Percentiles rank a stretch among this genome's conserved stretches.
Evolutionary conservation across 2,113 vertebrate species (phyloP).

Genomic region (Diphyllodes magnificus): DNA sequence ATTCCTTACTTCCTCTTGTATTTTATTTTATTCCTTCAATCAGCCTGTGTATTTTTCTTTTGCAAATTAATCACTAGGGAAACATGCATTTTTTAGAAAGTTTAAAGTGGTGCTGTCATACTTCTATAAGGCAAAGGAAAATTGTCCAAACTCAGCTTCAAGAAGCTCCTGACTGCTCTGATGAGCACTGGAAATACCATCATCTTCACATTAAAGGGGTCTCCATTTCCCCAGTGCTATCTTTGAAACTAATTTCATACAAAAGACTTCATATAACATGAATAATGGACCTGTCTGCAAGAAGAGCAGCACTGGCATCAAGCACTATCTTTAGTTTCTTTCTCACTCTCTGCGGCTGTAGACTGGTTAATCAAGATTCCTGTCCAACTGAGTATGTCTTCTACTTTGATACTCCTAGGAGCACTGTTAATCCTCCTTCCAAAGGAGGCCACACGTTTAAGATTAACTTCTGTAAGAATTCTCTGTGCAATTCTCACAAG

Average conservation of each 20-base stretch:
- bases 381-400: neutral
- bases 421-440: slow-evolving; percentile 30
- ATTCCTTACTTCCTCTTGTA: neutral
- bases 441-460: neutral
- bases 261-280: neutral
- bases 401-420: neutral
- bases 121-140: neutral
- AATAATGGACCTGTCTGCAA: neutral
- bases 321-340: slow-evolving; percentile 13
- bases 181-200: neutral
- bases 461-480: slow-evolving; percentile 15
- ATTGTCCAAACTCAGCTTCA: neutral
- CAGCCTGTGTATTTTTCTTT: neutral
- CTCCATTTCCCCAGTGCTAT: neutral
- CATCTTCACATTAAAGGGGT: neutral
- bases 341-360: neutral
- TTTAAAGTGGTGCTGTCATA: neutral
- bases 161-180: neutral
- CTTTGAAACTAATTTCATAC: neutral
- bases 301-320: neutral
- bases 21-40: neutral
- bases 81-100: neutral
- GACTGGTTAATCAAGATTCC: neutral
- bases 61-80: neutral
- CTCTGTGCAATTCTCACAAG: slow-evolving; percentile 7